A percentile compares a stretch with the other conserved stretches of the same genome.
phyloP scores from a whole-genome alignment of 2,888 invertebrate genomes.

The Lottia scabra region DNA sequence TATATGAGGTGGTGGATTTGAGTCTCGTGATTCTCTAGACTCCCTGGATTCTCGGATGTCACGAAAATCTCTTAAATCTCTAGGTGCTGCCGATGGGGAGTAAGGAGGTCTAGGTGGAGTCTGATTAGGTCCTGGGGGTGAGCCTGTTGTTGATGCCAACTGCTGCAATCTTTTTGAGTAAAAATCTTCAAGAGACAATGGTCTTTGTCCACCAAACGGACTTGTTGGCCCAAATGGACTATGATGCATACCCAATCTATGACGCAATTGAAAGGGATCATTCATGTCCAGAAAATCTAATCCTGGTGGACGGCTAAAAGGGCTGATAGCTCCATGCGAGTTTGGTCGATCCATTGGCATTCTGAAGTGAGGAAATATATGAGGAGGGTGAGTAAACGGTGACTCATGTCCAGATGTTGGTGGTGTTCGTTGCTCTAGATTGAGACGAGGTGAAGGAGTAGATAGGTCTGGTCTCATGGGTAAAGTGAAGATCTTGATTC shows the following conservation, averaged over 20 bases:
- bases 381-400: conserved; percentile 34
- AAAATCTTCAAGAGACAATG: conserved; percentile 77
- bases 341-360: conserved; percentile 37
- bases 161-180: conserved; percentile 99
- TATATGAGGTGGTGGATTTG: conserved; percentile 34
- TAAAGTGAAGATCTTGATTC: conserved; percentile 85
- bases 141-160: conserved; percentile 80
- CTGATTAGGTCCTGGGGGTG: conserved; percentile 18
- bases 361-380: conserved; percentile 70
- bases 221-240: conserved; percentile 65
- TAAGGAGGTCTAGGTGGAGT: conserved; percentile 41
- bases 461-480: conserved; percentile 36
- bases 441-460: conserved; percentile 39
- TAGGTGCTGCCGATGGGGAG: conserved; percentile 33
- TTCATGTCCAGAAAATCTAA: conserved; percentile 78
- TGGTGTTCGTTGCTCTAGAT: conserved; percentile 27
- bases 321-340: conserved; percentile 46
- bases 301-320: conserved; percentile 82
- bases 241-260: conserved; percentile 19
- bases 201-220: conserved; percentile 27
- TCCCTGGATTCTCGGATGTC: background rate
- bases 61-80: background rate
- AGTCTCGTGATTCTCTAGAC: background rate
- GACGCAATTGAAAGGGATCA: conserved; percentile 41
- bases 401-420: conserved; percentile 60